phyloP scores from a whole-genome alignment of 35 echinoderm and acorn worm species.

The Ptychodera flava region DNA sequence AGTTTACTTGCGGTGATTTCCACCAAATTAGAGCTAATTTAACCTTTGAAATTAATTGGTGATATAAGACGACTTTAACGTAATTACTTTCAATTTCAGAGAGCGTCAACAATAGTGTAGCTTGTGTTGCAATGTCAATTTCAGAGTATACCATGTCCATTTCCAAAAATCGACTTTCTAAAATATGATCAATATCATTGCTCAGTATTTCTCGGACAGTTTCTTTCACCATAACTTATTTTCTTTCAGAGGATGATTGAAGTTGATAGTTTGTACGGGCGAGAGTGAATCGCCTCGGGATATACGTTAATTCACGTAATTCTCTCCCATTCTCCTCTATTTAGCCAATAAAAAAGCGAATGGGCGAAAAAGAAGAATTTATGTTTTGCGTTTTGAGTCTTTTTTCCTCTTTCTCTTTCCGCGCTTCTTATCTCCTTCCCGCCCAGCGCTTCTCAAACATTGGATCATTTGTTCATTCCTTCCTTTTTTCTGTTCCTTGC shows the following conservation, averaged over 20 bases:
- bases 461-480: no score
- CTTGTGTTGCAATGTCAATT: no score
- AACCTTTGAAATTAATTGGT: neutral
- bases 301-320: neutral
- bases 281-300: neutral
- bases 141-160: no score
- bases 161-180: no score
- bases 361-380: neutral
- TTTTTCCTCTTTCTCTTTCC: neutral
- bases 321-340: neutral
- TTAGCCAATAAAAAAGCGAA: conserved; percentile 1
- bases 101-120: no score
- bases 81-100: neutral
- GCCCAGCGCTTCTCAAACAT: neutral
- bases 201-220: no score
- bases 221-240: no score
- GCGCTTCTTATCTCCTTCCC: neutral
- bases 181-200: no score
- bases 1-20: no score
- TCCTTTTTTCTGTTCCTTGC: no score
- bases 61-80: neutral
- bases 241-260: neutral
- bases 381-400: neutral
- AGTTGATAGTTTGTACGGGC: neutral
- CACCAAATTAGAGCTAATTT: neutral